Evolutionary conservation across 1,140 invertebrate species (phyloP), one percentile per base, ranked within the genome.

Genomic region (Spodoptera litura): DNA sequence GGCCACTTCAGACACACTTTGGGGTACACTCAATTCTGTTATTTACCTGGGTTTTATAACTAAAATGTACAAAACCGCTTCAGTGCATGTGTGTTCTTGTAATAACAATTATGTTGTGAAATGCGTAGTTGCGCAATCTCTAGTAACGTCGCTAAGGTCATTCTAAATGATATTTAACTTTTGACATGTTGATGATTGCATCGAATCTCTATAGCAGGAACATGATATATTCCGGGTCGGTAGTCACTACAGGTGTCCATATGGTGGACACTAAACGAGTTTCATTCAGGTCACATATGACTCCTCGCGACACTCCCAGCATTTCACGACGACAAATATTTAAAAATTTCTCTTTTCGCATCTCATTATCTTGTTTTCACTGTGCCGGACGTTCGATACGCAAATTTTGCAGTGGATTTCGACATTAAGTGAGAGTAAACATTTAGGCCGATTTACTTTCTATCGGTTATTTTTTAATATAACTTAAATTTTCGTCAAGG

Each of bases 281-380:
- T 93, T 79, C 82, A 93, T 93, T 90, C 86, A 84, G 92, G 92
- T 93, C 89, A 86, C 86, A 84, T 89, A 87, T 89, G 88, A 89
- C 83, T 89, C 87, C 83, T 88, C 85, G 81, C 86, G 85, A 88
- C 92, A 91, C 90, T 91, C 91, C 89, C 90, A 89, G 82, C 91
- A 90, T 94, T 93, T 94, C 91, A 91, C 91, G 86, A 87, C 83
- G 87, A 83, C 89, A 93, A 94, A 93, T 88, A 91, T 91, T 93
- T 87, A 89, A 85, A 93, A 93, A 93, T 94, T 94, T 94, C 93
- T 94, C 93, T 94, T 93, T 92, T 93, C 86, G 91, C 91, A 93
- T 93, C 87, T 93, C 91, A 92, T 94, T 93, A 92, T 86, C 68
- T 93, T 83, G 90, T 92, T 94, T 93, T 94, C 93, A 94, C 93